A percentile compares a stretch with the other conserved stretches of the same genome.
These are phyloP conservation scores for Monodelphis domestica DNA, from an alignment of 2,797 vertebrate species.

Conservation along the genomic window DNA sequence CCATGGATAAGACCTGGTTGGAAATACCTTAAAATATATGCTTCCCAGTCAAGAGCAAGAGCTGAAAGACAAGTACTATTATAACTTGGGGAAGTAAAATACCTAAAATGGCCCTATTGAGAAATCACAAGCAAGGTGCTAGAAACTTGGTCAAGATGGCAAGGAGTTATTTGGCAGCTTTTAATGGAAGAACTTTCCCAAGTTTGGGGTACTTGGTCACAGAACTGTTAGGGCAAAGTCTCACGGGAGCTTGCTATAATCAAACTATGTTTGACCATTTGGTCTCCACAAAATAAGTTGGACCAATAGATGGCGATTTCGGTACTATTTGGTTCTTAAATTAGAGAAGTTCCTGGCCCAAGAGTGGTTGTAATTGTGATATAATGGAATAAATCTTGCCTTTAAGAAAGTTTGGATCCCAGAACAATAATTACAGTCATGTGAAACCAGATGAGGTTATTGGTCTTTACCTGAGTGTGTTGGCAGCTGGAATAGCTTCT, in stretches of 20 bases:
- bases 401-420: not conserved
- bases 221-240: not conserved
- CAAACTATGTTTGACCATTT: conserved; percentile 17
- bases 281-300: conserved; percentile 28
- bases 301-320: conserved; percentile 26
- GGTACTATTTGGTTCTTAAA: conserved; percentile 12
- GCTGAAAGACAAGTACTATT: not conserved
- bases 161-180: conserved; percentile 43
- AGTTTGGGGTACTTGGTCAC: conserved; percentile 29
- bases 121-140: conserved; percentile 41
- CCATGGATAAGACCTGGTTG: conserved; percentile 18
- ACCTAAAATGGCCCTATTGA: conserved; percentile 52
- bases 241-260: not conserved
- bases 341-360: not conserved
- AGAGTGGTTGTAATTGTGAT: not conserved
- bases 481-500: not conserved
- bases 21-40: conserved; percentile 48
- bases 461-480: not conserved
- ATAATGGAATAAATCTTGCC: not conserved
- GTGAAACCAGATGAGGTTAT: not conserved
- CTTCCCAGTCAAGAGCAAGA: not conserved
- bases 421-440: accelerated
- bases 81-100: conserved; percentile 54
- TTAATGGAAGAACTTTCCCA: conserved; percentile 52
- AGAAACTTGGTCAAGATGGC: not conserved